Conservation (phyloP, 1,140 invertebrate species). For the Ganaspis sp. region DNA sequence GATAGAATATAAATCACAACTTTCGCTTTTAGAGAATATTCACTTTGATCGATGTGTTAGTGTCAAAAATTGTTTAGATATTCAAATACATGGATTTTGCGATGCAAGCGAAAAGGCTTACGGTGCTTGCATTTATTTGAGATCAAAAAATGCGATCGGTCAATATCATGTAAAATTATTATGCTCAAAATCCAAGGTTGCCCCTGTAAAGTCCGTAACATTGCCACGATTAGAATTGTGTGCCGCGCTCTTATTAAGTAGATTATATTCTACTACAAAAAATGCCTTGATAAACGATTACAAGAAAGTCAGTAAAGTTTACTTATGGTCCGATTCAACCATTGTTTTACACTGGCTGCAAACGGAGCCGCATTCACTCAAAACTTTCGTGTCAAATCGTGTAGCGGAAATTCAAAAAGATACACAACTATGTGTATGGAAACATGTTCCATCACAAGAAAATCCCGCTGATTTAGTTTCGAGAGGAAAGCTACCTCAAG, state of each 20-base stretch:
- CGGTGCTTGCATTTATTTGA: constrained; percentile 57
- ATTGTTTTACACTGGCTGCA: constrained; percentile 60
- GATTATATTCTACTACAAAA: constrained; percentile 41
- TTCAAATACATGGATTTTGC: constrained; percentile 54
- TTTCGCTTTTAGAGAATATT: not conserved
- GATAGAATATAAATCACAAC: not conserved
- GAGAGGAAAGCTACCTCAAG: not conserved
- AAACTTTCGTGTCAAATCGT: constrained; percentile 61
- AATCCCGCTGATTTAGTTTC: constrained; percentile 37
- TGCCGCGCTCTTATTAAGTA: constrained; percentile 59
- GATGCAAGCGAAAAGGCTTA: constrained; percentile 62
- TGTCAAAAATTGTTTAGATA: not conserved
- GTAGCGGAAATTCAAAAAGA: constrained; percentile 59
- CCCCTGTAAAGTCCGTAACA: constrained; percentile 61
- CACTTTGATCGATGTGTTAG: not conserved
- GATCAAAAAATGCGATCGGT: constrained; percentile 36
- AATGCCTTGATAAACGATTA: constrained; percentile 29
- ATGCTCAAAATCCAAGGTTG: constrained; percentile 61
- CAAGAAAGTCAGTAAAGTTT: not conserved
- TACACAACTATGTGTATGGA: constrained; percentile 31
- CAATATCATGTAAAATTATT: constrained; percentile 40
- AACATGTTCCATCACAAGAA: constrained; percentile 28
- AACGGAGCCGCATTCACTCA: constrained; percentile 32
- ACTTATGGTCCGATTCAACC: constrained; percentile 63
- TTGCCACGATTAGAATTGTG: constrained; percentile 69